phyloP scores from a whole-genome alignment of 1,140 invertebrate genomes.

The Orius laevigatus region DNA sequence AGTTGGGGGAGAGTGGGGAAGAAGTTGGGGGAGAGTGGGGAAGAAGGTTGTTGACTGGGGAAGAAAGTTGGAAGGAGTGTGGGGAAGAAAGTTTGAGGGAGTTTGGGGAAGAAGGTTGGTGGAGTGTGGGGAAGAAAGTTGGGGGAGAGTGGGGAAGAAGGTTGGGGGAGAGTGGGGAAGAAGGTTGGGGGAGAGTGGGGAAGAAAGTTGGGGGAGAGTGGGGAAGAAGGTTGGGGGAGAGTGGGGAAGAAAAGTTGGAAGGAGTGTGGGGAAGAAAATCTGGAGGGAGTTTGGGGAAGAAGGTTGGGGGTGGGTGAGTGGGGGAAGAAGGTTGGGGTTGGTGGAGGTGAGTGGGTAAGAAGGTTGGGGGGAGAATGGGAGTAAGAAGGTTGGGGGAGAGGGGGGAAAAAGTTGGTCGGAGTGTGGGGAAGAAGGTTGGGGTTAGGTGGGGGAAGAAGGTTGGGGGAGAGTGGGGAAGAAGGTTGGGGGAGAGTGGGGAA shows the following conservation, averaged over 20 bases:
- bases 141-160: too few species aligned
- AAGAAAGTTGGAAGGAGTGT: slow-evolving; percentile 1
- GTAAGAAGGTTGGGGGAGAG: background rate
- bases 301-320: too few species aligned
- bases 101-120: too few species aligned
- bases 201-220: too few species aligned
- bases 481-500: too few species aligned
- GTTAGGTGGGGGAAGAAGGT: background rate
- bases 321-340: background rate
- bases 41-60: background rate
- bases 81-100: too few species aligned
- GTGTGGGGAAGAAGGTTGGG: background rate
- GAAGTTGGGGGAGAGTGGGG: slow-evolving; percentile 2
- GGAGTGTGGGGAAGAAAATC: slow-evolving; percentile 4
- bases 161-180: too few species aligned
- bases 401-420: background rate
- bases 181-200: too few species aligned
- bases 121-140: too few species aligned
- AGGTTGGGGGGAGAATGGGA: background rate
- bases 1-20: slow-evolving; percentile 5
- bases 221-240: slow-evolving; percentile 5
- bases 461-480: too few species aligned
- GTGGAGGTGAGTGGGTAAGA: background rate
- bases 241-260: background rate
- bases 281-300: background rate